These are phyloP conservation scores for Heliocidaris tuberculata DNA, from an alignment of 35 echinoderm and acorn worm species.

Conservation along the genomic window DNA sequence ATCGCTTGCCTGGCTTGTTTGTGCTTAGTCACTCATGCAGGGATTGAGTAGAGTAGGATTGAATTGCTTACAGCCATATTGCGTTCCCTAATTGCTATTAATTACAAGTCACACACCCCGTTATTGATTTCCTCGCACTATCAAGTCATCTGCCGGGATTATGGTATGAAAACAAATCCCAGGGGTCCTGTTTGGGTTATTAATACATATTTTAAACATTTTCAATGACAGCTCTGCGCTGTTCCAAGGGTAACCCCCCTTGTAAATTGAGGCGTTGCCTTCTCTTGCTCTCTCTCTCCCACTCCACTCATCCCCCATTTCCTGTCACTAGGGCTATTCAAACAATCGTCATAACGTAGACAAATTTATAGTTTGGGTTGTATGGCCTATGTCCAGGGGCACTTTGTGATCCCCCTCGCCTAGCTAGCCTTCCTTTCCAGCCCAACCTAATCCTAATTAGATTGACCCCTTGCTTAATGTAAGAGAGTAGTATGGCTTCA, in stretches of 20 bases:
- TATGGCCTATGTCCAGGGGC: background rate
- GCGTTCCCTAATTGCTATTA: background rate
- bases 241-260: background rate
- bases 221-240: background rate
- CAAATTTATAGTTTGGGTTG: background rate
- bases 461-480: constrained; percentile 13
- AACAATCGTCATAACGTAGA: background rate
- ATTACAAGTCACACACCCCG: constrained; percentile 28
- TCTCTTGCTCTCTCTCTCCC: background rate
- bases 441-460: constrained; percentile 19
- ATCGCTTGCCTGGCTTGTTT: background rate
- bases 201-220: background rate
- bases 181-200: background rate
- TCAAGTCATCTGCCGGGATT: constrained; percentile 7
- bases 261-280: background rate
- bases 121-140: background rate
- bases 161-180: background rate
- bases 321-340: background rate
- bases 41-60: background rate
- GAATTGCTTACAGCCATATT: background rate
- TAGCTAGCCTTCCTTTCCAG: background rate
- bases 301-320: background rate
- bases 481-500: background rate
- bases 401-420: background rate
- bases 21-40: constrained; percentile 1